These are phyloP conservation scores for Metallyticus violacea DNA, from an alignment of 2,888 invertebrate species.

Conservation along the genomic window DNA sequence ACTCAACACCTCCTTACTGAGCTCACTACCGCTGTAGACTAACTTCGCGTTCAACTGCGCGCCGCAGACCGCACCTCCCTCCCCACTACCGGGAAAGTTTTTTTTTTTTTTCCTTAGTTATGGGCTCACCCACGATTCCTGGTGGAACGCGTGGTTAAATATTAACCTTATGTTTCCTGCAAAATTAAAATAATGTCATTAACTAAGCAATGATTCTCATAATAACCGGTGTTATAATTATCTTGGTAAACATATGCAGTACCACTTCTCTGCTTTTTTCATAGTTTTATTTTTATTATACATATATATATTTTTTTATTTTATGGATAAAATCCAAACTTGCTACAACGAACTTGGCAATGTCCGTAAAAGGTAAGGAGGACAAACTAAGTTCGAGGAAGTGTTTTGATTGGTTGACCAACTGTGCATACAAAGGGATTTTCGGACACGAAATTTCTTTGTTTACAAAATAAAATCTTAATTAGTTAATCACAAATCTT, in stretches of 20 bases:
- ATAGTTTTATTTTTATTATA: not conserved
- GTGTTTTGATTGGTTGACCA: conserved; percentile 18
- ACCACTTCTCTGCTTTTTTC: not conserved
- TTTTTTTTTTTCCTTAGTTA: not conserved
- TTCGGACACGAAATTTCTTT: not conserved
- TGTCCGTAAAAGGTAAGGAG: conserved; percentile 31
- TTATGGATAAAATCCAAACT: conserved; percentile 2
- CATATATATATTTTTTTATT: not conserved
- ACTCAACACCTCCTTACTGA: not conserved
- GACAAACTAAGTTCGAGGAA: conserved; percentile 16
- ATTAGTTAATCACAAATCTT: no score
- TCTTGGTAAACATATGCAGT: not conserved
- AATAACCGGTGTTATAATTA: not conserved
- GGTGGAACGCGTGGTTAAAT: not conserved
- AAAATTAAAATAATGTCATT: not conserved
- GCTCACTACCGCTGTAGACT: not conserved
- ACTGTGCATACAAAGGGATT: not conserved
- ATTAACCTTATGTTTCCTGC: not conserved
- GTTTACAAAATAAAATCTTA: not conserved
- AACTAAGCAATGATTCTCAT: not conserved
- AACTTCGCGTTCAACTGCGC: no score
- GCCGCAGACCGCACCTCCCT: not conserved
- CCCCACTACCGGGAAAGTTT: not conserved
- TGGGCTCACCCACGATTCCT: not conserved
- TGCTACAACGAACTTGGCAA: conserved; percentile 10